These are phyloP conservation scores for Pionites leucogaster DNA, from an alignment of 2,113 vertebrate species.

Conservation along the genomic window DNA sequence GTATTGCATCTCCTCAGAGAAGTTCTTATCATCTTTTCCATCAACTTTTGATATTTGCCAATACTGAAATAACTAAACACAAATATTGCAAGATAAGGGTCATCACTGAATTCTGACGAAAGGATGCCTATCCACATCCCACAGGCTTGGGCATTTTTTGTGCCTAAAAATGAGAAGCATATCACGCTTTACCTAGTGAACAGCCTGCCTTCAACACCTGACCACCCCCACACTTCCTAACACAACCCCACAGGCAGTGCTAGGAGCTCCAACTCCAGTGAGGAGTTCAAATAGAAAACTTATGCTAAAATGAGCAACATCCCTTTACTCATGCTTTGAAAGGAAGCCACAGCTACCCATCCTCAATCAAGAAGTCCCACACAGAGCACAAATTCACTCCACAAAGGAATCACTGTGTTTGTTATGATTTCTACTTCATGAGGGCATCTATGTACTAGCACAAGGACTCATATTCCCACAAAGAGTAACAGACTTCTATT, in stretches of 20 bases:
- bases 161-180: neutral
- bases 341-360: neutral
- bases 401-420: neutral
- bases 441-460: neutral
- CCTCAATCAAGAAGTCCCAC: neutral
- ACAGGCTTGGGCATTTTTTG: neutral
- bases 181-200: neutral
- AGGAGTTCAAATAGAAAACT: neutral
- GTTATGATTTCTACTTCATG: neutral
- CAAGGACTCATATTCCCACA: neutral
- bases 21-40: neutral
- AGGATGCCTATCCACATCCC: neutral
- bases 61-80: neutral
- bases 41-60: neutral
- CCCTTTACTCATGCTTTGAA: neutral
- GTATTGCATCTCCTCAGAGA: neutral
- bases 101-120: neutral
- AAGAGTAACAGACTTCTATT: neutral
- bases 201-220: neutral
- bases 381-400: neutral
- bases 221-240: accelerated
- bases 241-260: accelerated
- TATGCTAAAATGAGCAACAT: accelerated
- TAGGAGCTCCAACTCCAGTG: neutral
- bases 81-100: neutral